Evolutionary conservation across 2,888 invertebrate genomes (phyloP).

Genomic region (Caenorhabditis sp.): DNA sequence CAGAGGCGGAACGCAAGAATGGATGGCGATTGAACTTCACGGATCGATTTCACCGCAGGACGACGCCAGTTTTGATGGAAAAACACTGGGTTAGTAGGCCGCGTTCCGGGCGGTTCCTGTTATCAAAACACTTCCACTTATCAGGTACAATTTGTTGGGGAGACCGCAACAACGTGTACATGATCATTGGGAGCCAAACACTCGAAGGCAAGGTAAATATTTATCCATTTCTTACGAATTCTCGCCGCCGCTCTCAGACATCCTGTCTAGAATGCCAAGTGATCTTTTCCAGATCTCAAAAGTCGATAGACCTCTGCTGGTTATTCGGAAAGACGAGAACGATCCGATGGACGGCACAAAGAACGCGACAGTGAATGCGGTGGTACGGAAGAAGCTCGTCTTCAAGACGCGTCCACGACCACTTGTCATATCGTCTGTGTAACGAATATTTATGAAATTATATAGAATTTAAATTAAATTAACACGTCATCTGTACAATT

Average conservation of each 20-base stretch:
- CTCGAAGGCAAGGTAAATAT: conserved; percentile 73
- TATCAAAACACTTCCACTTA: background rate
- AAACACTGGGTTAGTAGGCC: conserved; percentile 28
- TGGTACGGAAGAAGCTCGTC: conserved; percentile 65
- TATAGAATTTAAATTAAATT: conserved; percentile 6
- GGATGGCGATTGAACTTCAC: conserved; percentile 76
- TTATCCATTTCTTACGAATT: conserved; percentile 1
- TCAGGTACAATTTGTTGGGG: conserved; percentile 73
- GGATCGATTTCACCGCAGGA: conserved; percentile 63
- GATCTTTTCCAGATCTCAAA: conserved; percentile 58
- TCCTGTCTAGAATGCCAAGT: background rate
- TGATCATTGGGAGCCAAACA: conserved; percentile 74
- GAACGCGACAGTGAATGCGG: conserved; percentile 58
- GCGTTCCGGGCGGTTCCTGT: background rate
- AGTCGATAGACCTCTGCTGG: conserved; percentile 68
- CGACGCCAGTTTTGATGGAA: conserved; percentile 33
- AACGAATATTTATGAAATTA: conserved; percentile 1
- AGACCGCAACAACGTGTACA: conserved; percentile 65
- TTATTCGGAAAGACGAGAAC: conserved; percentile 47
- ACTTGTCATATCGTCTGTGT: conserved; percentile 59
- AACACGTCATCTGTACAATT: conserved; percentile 13
- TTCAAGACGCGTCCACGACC: conserved; percentile 74
- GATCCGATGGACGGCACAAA: conserved; percentile 28
- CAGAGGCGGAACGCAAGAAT: conserved; percentile 74
- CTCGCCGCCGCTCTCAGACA: background rate